Evolutionary conservation across 2,113 vertebrate genomes (phyloP).

Genomic region (Poeciliopsis prolifica): DNA sequence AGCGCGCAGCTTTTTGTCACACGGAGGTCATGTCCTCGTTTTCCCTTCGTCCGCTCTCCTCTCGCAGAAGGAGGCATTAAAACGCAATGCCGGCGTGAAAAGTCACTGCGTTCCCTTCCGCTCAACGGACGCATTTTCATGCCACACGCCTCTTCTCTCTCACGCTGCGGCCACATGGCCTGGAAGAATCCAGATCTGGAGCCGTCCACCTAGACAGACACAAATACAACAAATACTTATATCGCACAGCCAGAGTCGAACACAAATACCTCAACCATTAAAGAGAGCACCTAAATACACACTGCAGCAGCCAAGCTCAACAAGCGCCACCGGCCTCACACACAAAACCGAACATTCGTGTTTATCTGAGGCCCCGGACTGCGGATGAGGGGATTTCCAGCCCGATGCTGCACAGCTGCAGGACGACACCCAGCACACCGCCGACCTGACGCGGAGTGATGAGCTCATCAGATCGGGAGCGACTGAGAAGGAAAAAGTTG

Average conservation of each 20-base stretch:
- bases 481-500: conserved; percentile 25
- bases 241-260: conserved; percentile 20
- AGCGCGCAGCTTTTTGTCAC: conserved; percentile 18
- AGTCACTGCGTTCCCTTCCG: conserved; percentile 19
- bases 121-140: conserved; percentile 35
- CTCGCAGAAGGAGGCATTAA: conserved; percentile 17
- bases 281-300: conserved; percentile 66
- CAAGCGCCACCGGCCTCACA: conserved; percentile 25
- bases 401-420: conserved; percentile 66
- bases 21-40: conserved; percentile 32
- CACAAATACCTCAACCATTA: conserved; percentile 42
- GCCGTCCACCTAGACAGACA: conserved; percentile 45
- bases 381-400: conserved; percentile 69
- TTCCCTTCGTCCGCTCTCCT: conserved; percentile 6
- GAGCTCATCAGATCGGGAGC: conserved; percentile 56
- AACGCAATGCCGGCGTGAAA: conserved; percentile 39
- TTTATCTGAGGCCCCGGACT: conserved; percentile 21
- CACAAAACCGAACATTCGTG: conserved; percentile 9
- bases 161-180: conserved; percentile 50
- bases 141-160: conserved; percentile 52
- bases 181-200: conserved; percentile 40
- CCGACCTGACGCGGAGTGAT: conserved; percentile 62
- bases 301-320: conserved; percentile 56
- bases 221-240: conserved; percentile 29
- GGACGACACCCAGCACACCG: conserved; percentile 43